Evolutionary conservation across 2,888 invertebrate species (phyloP), one percentile per base, ranked within the genome.

Genomic region (Morpho helenor): DNA sequence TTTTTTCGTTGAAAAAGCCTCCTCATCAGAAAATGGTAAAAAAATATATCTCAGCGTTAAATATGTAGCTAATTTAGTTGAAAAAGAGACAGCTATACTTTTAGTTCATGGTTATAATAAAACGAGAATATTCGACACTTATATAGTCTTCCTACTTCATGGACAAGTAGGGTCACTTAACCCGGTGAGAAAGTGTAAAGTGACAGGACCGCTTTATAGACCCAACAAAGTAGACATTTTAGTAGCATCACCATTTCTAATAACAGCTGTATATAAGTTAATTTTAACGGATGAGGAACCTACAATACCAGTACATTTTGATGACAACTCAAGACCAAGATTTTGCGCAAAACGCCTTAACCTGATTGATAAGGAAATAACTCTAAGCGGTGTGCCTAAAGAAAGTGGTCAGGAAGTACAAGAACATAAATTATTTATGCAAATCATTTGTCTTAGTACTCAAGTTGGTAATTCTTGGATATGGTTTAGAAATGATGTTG

Each of bases 51-150:
- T 90, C 16, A 80, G 66, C 60, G 75, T 87, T n/a, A 87, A 80
- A 74, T 89, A 80, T 61, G 70, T 70, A 8, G 88, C 87, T 2
- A 85, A 87, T 67, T 88, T 85, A 67, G 76, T 84, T 8, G 64
- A 71, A 8, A 75, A 80, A 62, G 79, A 84, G 61, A 73, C 64
- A 39, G 80, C 84, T 45, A 73, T 83, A 52, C 77, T 90, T 41
- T 71, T 90, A 7, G 74, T 89, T 43, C 84, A 87, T 60, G 89
- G 89, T 41, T 86, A 84, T 56, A 90, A 87, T 60, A 89, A 89
- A 76, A 86, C 87, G 57, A 74, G 88, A 68, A 80, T 90, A 61
- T 90, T 88, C 63, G 90, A 90, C 63, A 85, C 87, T 0, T 89
- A 86, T 52, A 73, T 87, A 42, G 68, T 83, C 57, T 88, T 89